Evolutionary conservation across 2,113 vertebrate genomes (phyloP).

Genomic region (Protobothrops mucrosquamatus): DNA sequence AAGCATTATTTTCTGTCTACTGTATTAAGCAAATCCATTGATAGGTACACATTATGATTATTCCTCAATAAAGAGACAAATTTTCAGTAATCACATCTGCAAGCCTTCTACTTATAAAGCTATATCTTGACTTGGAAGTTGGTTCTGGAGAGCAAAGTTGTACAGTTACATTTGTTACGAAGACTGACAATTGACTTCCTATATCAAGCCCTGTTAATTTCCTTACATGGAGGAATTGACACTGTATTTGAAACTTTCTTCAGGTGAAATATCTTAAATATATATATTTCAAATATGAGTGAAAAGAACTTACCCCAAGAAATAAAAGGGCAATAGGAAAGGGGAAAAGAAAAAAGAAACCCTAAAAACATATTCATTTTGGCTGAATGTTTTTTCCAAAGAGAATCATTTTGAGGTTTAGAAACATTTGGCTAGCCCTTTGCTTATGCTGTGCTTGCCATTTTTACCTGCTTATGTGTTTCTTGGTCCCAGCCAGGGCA

Average conservation of each 20-base stretch:
- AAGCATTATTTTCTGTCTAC: neutral
- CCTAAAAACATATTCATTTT: neutral
- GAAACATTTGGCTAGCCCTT: conserved; percentile 8
- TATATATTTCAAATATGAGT: neutral
- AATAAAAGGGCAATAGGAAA: neutral
- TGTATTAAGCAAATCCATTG: neutral
- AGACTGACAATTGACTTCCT: neutral
- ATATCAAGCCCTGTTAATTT: neutral
- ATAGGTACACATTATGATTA: neutral
- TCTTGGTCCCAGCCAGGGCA: conserved; percentile 1
- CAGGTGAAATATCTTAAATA: neutral
- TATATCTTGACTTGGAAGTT: neutral
- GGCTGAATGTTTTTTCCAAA: neutral
- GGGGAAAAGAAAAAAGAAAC: neutral
- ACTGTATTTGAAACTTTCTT: neutral
- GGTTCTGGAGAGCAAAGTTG: neutral
- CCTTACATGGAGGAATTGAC: neutral
- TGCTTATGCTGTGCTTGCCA: neutral
- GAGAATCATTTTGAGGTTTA: conserved; percentile 8
- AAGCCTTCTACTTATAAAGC: neutral
- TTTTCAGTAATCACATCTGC: neutral
- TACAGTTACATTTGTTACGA: neutral
- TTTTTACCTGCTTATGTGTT: neutral
- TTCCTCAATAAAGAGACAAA: neutral
- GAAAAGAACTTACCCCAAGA: neutral